Percentiles rank a stretch among this genome's conserved stretches.
Evolutionary conservation across 1,140 invertebrate genomes (phyloP).

Genomic region (Lerema accius): DNA sequence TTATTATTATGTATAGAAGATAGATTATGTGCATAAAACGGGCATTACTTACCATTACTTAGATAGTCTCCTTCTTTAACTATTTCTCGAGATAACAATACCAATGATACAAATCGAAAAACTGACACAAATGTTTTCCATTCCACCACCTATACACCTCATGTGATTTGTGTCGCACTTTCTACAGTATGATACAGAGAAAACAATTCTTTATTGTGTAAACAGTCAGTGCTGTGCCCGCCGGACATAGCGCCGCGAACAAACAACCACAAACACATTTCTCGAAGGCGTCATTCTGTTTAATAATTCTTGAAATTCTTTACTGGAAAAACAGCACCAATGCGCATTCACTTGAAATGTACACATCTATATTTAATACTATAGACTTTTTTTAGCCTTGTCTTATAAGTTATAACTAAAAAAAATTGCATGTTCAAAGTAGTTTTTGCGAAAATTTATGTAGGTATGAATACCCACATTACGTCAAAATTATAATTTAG

Average conservation of each 20-base stretch:
- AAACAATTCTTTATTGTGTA: slow-evolving; percentile 46
- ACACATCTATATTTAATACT: slow-evolving; percentile 11
- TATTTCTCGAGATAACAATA: no score
- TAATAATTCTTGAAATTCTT: slow-evolving; percentile 62
- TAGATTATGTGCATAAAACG: no score
- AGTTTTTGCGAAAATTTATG: no score
- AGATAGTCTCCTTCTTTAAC: no score
- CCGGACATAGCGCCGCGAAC: slow-evolving; percentile 32
- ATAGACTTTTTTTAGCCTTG: no score
- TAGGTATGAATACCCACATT: no score
- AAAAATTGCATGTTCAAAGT: no score
- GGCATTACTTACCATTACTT: no score
- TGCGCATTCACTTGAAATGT: slow-evolving; percentile 44
- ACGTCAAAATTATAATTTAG: no score
- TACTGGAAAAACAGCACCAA: slow-evolving; percentile 46
- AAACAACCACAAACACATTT: slow-evolving; percentile 46
- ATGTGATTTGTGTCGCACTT: slow-evolving; percentile 12
- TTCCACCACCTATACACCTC: slow-evolving; percentile 1
- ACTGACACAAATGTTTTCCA: not conserved
- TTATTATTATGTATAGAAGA: no score
- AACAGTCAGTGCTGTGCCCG: slow-evolving; percentile 45
- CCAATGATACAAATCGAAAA: no score
- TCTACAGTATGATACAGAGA: slow-evolving; percentile 42
- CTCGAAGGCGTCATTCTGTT: slow-evolving; percentile 51
- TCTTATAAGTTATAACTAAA: no score